These are phyloP conservation scores for Caenorhabditis sp. DNA, from an alignment of 2,888 invertebrate species.

Conservation along the genomic window DNA sequence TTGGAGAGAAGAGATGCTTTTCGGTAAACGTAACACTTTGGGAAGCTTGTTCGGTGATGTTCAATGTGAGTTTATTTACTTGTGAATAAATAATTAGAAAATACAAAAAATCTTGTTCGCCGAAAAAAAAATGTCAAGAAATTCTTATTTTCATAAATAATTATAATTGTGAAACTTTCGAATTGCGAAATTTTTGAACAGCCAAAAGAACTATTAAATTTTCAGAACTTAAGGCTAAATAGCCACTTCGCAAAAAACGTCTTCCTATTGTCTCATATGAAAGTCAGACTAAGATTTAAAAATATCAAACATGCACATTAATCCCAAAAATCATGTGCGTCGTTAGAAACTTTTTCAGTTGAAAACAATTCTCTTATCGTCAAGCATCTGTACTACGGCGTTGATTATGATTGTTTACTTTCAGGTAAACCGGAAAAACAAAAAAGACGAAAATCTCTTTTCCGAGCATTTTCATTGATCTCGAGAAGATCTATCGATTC, in stretches of 20 bases:
- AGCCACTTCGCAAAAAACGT: no score
- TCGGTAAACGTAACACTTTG: conserved; percentile 25
- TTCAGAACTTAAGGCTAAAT: no score
- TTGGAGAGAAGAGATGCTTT: conserved; percentile 19
- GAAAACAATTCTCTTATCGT: no score
- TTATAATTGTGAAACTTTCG: no score
- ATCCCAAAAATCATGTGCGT: background rate
- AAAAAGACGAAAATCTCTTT: conserved; percentile 21
- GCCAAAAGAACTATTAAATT: no score
- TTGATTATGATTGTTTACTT: background rate
- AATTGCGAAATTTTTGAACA: no score
- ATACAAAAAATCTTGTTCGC: conserved; percentile 14
- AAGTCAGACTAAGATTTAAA: no score
- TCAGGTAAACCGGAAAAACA: conserved; percentile 26
- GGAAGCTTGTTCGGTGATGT: conserved; percentile 28
- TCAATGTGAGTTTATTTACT: conserved; percentile 27
- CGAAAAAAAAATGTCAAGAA: no score
- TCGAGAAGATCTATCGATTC: conserved; percentile 28
- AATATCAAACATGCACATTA: conserved; percentile 16
- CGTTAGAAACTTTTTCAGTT: background rate
- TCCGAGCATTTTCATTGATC: conserved; percentile 26
- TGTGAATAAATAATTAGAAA: background rate
- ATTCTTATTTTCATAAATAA: no score
- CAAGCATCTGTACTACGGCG: background rate
- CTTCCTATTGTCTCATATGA: no score